Percentiles rank a stretch among this genome's conserved stretches.
Conservation (phyloP, 2,797 vertebrate species). For the Todus mexicanus region DNA sequence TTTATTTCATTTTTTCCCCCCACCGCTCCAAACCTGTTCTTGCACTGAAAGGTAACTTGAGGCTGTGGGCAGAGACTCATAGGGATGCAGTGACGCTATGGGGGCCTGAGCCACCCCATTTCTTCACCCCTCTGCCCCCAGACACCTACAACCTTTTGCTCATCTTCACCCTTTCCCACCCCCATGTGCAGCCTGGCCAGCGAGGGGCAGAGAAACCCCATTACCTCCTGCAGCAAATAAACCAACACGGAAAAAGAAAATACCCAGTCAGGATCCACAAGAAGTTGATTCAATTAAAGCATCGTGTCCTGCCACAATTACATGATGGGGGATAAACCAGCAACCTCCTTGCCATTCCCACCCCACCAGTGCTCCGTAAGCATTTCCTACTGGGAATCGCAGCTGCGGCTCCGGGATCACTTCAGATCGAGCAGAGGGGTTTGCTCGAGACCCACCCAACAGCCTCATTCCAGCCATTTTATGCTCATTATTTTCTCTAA, state of each 20-base stretch:
- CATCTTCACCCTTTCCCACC: not conserved
- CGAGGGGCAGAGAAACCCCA: not conserved
- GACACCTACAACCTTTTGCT: not conserved
- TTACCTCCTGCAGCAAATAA: not conserved
- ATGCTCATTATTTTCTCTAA: not conserved
- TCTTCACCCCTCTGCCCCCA: not conserved
- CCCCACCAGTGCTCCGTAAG: not conserved
- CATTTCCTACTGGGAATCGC: not conserved
- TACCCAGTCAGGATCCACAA: not conserved
- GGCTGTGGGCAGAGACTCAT: fast-evolving
- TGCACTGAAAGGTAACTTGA: not conserved
- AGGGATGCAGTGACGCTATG: not conserved
- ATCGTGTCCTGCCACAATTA: not conserved
- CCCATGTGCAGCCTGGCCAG: not conserved
- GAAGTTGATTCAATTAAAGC: not conserved
- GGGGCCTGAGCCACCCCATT: not conserved
- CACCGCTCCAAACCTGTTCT: no score
- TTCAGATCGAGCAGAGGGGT: not conserved
- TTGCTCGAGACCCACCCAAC: not conserved
- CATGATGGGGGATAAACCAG: not conserved
- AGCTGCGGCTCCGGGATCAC: not conserved
- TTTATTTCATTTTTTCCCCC: no score
- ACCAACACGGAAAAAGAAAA: not conserved
- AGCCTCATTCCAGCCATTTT: not conserved
- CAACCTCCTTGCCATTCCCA: not conserved